Conservation (phyloP, 2,113 vertebrate species). For the Austrofundulus limnaeus region DNA sequence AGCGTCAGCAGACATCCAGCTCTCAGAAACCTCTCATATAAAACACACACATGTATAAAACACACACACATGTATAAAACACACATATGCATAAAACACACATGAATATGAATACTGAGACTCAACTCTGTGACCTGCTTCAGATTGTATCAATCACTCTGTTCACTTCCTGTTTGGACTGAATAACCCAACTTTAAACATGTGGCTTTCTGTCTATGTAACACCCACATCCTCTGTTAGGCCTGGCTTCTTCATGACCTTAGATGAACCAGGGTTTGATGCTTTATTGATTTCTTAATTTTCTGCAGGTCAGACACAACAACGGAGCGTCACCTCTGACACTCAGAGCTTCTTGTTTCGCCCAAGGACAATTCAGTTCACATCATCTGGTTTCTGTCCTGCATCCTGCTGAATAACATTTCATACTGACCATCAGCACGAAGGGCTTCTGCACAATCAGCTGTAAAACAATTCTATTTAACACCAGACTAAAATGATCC, state of each 20-base stretch:
- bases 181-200: not conserved
- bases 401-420: not conserved
- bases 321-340: not conserved
- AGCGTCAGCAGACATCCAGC: no score
- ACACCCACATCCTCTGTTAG: not conserved
- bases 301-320: not conserved
- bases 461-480: no score
- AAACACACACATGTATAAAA: no score
- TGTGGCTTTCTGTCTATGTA: not conserved
- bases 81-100: no score
- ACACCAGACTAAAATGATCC: no score
- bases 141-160: not conserved
- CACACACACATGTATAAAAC: no score
- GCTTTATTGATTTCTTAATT: not conserved
- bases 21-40: no score
- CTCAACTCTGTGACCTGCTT: slow-evolving; percentile 1
- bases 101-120: not conserved
- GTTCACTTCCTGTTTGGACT: not conserved
- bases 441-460: slow-evolving; percentile 1
- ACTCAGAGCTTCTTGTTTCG: not conserved
- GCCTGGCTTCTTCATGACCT: not conserved
- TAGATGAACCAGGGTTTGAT: not conserved
- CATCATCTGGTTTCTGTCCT: no score
- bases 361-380: slow-evolving; percentile 3
- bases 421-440: not conserved